phyloP scores from a whole-genome alignment of 2,797 vertebrate genomes.

The Thamnophis elegans region DNA sequence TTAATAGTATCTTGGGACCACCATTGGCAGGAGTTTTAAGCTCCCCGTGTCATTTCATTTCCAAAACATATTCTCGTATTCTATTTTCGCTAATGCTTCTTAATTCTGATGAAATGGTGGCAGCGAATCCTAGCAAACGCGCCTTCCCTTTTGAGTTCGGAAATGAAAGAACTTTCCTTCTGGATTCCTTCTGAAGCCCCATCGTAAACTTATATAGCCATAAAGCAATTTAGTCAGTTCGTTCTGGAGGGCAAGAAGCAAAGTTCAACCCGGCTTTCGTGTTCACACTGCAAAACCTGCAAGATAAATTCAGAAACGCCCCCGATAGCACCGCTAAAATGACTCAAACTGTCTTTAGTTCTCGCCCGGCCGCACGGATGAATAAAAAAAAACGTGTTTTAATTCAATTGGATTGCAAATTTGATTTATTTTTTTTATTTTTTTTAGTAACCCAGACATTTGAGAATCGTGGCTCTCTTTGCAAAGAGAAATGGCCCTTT shows the following conservation, averaged over 20 bases:
- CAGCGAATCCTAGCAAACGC: neutral
- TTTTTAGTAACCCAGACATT: neutral
- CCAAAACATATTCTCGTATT: neutral
- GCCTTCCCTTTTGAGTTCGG: neutral
- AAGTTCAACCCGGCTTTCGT: neutral
- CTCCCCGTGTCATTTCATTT: neutral
- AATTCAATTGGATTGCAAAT: neutral
- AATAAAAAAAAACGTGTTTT: neutral
- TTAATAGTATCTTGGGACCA: neutral
- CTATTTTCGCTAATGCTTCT: neutral
- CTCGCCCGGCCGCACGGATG: neutral
- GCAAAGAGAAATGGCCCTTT: neutral
- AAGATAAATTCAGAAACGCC: neutral
- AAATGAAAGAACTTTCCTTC: neutral
- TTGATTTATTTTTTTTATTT: neutral
- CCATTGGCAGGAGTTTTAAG: neutral
- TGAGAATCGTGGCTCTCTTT: neutral
- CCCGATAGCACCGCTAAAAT: neutral
- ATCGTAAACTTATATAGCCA: neutral
- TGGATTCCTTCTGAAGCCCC: neutral
- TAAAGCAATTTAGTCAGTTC: neutral
- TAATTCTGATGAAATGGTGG: neutral
- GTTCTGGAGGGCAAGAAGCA: neutral
- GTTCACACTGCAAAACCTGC: neutral
- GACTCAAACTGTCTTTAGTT: neutral